Evolutionary conservation across 2,888 invertebrate genomes (phyloP), one percentile per base, ranked within the genome.

Genomic region (Xestia c-nigrum): DNA sequence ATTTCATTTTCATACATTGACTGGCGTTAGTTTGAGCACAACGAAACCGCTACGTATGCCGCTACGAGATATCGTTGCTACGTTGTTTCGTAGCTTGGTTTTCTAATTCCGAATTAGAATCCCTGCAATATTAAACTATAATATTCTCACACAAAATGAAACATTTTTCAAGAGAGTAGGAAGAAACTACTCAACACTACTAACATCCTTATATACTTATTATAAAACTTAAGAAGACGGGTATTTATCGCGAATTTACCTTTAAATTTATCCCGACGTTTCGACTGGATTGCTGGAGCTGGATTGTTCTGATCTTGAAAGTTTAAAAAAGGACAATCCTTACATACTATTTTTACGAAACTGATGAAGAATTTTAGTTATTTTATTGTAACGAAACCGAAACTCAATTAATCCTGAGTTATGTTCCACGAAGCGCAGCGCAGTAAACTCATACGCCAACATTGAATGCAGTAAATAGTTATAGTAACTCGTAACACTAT

Each of bases 401-500:
- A 46, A 31, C 31, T 59, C 16, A 59, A 59, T 59, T 31, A 16
- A 52, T 43, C 14, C 31, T 9, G 24, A 3, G 24, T 19, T 2
- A 4, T 63, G 31, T n/a, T 72, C 24, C 3, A n/a, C 38, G 9
- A 81, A 61, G 38, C 12, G 3, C n/a, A 61, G 38, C 12, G 3
- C n/a, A 61, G 40, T 38, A 67, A 75, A 47, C 21, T 47, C 40
- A 61, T 52, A 52, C 65, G 46, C 57, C 57, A 52, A 50, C 43
- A 82, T 14, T 31, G 16, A 59, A 12, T 52, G 21, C 40, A 68
- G 47, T 10, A 19, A 64, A 77, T 50, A 16, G 65, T 46, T 21
- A 1, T n/a, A 24, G 5, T 38, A 83, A 83, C 67, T 83, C 16
- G 43, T 47, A 68, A 68, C 67, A 64, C 31, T 24, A 83, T 77